Base-by-base conservation (phyloP, 2,797 vertebrate genomes). In the Lindbergichthys nudifrons region DNA sequence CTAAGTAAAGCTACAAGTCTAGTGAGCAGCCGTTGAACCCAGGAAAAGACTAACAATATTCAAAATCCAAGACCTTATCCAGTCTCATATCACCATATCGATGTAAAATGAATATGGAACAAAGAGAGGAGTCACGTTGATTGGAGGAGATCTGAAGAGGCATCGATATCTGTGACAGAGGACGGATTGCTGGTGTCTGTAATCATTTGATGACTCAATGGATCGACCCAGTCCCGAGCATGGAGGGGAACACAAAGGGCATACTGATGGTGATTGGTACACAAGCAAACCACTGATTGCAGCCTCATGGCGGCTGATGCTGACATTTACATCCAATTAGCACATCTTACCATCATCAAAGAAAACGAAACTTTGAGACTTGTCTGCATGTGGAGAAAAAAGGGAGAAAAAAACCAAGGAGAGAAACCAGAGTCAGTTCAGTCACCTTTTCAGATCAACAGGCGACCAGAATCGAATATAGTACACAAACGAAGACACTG, bases 271-370 rank as follows among this genome's bases (percentile, higher is more conserved):
- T 86, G 90, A 92, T 89, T 87, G 88, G 80, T 85, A 88, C 83
- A 86, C 84, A 83, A 81, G 86, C 85, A 73, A 68, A 75, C 59
- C 77, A 81, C 89, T 89, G 89, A 92, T 92, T 91, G 86, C 89
- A 77, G 87, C 87, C 84, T 82, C 79, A 75, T 77, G 77, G 84
- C 59, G 76, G 84, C 79, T 62, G 82, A 82, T 70, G 84, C 79
- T 87, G 90, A 93, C 89, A 93, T 88, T 90, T 86, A 84, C 80
- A 87, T 86, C 89, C 90, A 91, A 92, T 92, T 90, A 92, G 82
- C 90, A 89, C 73, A 83, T 86, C 95, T 95, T 96, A 96, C 95
- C 95, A 89, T 95, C 93, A 81, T 95, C 94, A 95, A 92, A 95
- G 93, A 95, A 95, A 95, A 94, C 91, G 91, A 95, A 95, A 94